Evolutionary conservation across 2,797 vertebrate species (phyloP).

Genomic region (Falco berigora): DNA sequence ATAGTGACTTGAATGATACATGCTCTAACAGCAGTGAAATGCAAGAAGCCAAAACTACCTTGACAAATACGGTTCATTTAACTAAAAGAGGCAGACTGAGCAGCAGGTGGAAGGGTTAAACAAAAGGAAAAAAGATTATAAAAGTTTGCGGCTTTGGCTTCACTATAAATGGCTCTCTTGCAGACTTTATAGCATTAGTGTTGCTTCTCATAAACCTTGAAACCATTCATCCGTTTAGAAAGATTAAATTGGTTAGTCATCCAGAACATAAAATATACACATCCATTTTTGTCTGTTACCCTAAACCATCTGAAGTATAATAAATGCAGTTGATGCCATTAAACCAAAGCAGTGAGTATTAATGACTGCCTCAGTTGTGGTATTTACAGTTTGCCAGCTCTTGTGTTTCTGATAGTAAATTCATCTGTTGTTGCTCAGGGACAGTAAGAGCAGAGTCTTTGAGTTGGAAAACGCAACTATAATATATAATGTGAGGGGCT

Average conservation of each 20-base stretch:
- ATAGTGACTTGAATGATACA: neutral
- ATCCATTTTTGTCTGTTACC: slow-evolving; percentile 54
- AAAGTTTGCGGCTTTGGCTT: slow-evolving; percentile 55
- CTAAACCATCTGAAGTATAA: slow-evolving; percentile 14
- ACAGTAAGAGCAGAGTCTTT: neutral
- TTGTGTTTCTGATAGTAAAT: neutral
- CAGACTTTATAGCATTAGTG: slow-evolving; percentile 60
- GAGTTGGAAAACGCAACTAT: neutral
- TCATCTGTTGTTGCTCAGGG: slow-evolving; percentile 18
- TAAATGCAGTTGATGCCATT: slow-evolving; percentile 18
- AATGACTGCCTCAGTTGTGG: neutral
- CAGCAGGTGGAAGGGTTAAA: slow-evolving; percentile 65
- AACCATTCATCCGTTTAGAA: slow-evolving; percentile 60
- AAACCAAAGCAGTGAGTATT: neutral
- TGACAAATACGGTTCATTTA: slow-evolving; percentile 21
- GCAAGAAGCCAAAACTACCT: slow-evolving; percentile 33
- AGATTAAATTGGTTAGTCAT: slow-evolving; percentile 64
- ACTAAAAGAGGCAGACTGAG: slow-evolving; percentile 26
- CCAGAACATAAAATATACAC: slow-evolving; percentile 52
- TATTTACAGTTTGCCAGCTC: slow-evolving; percentile 16
- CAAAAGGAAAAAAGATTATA: slow-evolving; percentile 61
- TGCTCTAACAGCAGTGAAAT: neutral
- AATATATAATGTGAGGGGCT: slow-evolving; percentile 4
- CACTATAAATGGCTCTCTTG: slow-evolving; percentile 55
- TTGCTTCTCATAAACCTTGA: slow-evolving; percentile 58